Evolutionary conservation across 2,888 invertebrate species (phyloP), one percentile per base, ranked within the genome.

Genomic region (Carabus problematicus): DNA sequence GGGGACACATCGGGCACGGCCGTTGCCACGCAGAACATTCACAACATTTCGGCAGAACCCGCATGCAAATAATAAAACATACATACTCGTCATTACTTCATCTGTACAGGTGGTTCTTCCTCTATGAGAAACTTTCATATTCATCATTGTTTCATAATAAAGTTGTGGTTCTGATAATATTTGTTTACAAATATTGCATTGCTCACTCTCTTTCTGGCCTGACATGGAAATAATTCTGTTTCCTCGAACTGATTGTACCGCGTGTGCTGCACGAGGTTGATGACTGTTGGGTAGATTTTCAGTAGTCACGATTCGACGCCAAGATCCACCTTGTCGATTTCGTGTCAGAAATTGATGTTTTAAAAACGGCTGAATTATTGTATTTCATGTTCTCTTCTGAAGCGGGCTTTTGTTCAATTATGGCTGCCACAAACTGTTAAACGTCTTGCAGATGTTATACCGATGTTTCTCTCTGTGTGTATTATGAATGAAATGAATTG

Each of bases 341-440:
- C 52, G 52, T 52, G 52, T 52, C 52, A 52, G 52, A 52, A 52
- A 52, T 52, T 14, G 52, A 52, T 52, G 52, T 52, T 52, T 52
- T 52, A 52, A 52, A 52, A 52, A 52, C 52, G 19, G 52, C 16
- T 52, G 52, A 52, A 52, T 52, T 52, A 52, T 52, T 18, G 52
- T 52, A 19, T 52, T 52, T 52, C 29, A 29, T 6, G 29, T 29
- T 29, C 29, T 29, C 29, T 29, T 29, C 29, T 29, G 29, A 29
- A 29, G 29, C 29, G 29, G 29, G 29, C 29, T 29, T 29, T 29
- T 29, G 29, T 29, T 29, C 29, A 29, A 29, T 29, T 29, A 29
- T 29, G 29, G 29, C 29, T 29, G 29, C 29, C 29, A 29, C 29
- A 3, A 29, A 29, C 2, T 29, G 29, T 29, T 29, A 6, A 29